Evolutionary conservation across 2,888 invertebrate genomes (phyloP).

Genomic region (Philereme vetulata): DNA sequence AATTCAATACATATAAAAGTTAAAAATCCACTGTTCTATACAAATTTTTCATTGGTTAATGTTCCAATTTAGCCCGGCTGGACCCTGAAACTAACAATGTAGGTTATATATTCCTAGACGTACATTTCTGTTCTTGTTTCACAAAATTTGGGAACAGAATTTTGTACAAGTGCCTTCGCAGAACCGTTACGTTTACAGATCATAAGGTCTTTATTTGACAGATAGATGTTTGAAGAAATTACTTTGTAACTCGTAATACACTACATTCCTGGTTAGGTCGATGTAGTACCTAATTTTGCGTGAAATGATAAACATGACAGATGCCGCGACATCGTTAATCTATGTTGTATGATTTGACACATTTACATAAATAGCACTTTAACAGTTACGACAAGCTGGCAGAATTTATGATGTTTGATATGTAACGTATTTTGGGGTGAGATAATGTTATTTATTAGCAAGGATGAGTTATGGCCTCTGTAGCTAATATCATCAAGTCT

Average conservation of each 20-base stretch:
- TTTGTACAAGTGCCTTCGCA: too few species aligned
- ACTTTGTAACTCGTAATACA: constrained; percentile 5
- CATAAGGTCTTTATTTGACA: too few species aligned
- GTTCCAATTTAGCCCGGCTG: too few species aligned
- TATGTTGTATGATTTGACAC: constrained; percentile 56
- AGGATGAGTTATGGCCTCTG: constrained; percentile 33
- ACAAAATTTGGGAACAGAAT: too few species aligned
- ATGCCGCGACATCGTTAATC: constrained; percentile 60
- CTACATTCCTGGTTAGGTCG: constrained; percentile 15
- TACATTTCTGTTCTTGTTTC: too few species aligned
- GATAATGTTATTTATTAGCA: constrained; percentile 42
- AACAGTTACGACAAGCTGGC: constrained; percentile 46
- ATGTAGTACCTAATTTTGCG: constrained; percentile 22
- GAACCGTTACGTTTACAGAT: too few species aligned
- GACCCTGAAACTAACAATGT: too few species aligned
- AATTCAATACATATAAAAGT: too few species aligned
- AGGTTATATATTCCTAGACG: too few species aligned
- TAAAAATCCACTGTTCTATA: too few species aligned
- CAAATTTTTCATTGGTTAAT: too few species aligned
- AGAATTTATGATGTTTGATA: constrained; percentile 44
- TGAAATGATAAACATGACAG: constrained; percentile 34
- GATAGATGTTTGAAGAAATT: neutral
- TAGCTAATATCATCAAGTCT: neutral
- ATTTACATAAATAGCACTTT: constrained; percentile 61
- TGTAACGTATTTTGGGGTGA: constrained; percentile 43